phyloP scores from a whole-genome alignment of 2,113 vertebrate genomes.

The Pedionomus torquatus region DNA sequence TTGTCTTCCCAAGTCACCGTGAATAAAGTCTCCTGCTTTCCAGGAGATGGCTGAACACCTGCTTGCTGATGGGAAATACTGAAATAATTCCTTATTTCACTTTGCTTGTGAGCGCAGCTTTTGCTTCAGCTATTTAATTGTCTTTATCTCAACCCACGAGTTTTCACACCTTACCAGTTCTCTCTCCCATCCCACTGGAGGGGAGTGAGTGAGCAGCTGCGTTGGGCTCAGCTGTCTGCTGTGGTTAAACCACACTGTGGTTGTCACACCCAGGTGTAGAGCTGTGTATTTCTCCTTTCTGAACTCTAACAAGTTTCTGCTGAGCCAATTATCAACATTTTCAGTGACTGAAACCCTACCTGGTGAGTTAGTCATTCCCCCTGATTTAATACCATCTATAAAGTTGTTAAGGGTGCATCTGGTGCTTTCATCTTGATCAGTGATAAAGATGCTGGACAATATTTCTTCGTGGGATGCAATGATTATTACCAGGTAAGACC shows the following conservation, averaged over 20 bases:
- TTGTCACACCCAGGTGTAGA: background rate
- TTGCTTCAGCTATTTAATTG: background rate
- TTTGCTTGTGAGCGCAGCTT: background rate
- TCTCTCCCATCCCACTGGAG: background rate
- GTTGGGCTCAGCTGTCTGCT: background rate
- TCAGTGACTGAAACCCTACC: background rate
- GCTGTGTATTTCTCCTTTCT: background rate
- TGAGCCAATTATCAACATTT: background rate
- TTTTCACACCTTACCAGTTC: background rate
- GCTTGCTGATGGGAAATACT: background rate
- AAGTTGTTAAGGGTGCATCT: background rate
- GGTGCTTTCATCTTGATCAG: background rate
- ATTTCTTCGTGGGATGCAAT: accelerated
- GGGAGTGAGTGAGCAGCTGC: accelerated
- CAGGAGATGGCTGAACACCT: background rate
- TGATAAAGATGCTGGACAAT: background rate
- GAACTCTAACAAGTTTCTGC: background rate
- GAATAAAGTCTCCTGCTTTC: background rate
- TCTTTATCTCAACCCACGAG: background rate
- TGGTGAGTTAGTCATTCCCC: accelerated
- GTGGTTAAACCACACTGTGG: background rate
- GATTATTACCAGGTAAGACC: background rate
- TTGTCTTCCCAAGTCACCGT: background rate
- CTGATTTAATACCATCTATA: background rate
- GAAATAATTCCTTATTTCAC: background rate